Evolutionary conservation across 2,113 vertebrate genomes (phyloP).

Genomic region (Odocoileus hemionus): DNA sequence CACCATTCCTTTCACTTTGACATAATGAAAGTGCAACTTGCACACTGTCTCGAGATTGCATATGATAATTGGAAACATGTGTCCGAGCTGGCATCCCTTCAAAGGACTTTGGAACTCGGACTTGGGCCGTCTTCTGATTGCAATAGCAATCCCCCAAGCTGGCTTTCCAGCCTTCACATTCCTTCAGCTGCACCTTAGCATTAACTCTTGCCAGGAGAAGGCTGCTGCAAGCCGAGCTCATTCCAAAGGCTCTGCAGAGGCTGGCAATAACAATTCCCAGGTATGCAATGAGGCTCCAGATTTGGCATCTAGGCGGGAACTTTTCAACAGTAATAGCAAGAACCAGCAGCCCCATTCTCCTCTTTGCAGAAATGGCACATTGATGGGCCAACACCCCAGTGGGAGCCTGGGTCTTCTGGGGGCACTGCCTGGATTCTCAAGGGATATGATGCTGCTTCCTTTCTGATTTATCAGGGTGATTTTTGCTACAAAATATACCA

Average conservation of each 20-base stretch:
- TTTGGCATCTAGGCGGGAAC: not conserved
- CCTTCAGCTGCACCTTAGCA: conserved; percentile 61
- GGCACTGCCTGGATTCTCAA: not conserved
- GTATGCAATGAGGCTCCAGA: not conserved
- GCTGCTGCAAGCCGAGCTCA: not conserved
- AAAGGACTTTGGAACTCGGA: conserved; percentile 65
- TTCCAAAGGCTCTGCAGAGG: not conserved
- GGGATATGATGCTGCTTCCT: not conserved
- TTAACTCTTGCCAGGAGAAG: conserved; percentile 60
- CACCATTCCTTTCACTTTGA: conserved; percentile 61
- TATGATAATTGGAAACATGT: conserved; percentile 73
- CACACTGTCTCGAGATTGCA: conserved; percentile 60
- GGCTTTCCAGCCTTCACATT: conserved; percentile 35
- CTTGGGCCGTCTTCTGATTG: conserved; percentile 67
- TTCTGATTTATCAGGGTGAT: not conserved
- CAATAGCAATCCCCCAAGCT: conserved; percentile 52
- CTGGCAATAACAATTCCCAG: not conserved
- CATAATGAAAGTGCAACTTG: conserved; percentile 68
- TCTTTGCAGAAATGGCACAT: not conserved
- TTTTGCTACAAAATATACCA: not conserved
- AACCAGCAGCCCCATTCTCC: not conserved
- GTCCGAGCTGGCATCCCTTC: conserved; percentile 71
- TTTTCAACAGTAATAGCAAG: not conserved
- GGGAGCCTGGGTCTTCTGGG: not conserved
- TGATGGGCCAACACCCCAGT: not conserved